Percentiles rank a stretch among this genome's conserved stretches.
Evolutionary conservation across 2,113 vertebrate species (phyloP).

Genomic region (Steatornis caripensis): DNA sequence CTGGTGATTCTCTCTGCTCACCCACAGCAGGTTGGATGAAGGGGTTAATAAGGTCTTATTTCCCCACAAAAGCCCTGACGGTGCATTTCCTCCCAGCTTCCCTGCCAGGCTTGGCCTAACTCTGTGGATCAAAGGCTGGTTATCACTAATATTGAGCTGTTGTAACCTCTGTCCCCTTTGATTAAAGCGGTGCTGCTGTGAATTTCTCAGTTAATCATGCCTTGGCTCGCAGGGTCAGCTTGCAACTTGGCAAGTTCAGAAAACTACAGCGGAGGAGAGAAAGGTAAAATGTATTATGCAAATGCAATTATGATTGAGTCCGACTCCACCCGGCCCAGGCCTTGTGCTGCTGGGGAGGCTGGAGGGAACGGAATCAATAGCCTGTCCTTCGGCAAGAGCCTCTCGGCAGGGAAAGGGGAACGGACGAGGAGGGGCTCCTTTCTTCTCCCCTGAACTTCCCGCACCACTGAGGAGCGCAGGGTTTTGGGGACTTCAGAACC

Average conservation of each 20-base stretch:
- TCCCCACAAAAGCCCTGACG: constrained; percentile 86
- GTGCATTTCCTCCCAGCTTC: constrained; percentile 80
- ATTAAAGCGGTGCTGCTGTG: constrained; percentile 81
- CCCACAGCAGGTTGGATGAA: constrained; percentile 57
- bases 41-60: constrained; percentile 87
- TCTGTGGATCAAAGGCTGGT: constrained; percentile 90
- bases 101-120: constrained; percentile 78
- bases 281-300: constrained; percentile 71
- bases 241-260: constrained; percentile 71
- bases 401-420: rapidly evolving
- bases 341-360: background rate
- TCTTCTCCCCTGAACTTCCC: background rate
- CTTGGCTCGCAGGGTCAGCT: constrained; percentile 70
- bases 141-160: constrained; percentile 92
- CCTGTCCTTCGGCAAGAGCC: background rate
- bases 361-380: background rate
- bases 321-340: background rate
- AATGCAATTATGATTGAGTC: constrained; percentile 58
- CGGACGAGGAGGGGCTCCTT: background rate
- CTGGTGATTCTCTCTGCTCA: background rate
- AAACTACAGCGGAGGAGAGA: constrained; percentile 61
- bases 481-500: background rate
- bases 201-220: constrained; percentile 86
- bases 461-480: background rate
- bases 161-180: constrained; percentile 92